Base-by-base conservation (phyloP, 2,797 vertebrate genomes). In the Diceros bicornis region DNA sequence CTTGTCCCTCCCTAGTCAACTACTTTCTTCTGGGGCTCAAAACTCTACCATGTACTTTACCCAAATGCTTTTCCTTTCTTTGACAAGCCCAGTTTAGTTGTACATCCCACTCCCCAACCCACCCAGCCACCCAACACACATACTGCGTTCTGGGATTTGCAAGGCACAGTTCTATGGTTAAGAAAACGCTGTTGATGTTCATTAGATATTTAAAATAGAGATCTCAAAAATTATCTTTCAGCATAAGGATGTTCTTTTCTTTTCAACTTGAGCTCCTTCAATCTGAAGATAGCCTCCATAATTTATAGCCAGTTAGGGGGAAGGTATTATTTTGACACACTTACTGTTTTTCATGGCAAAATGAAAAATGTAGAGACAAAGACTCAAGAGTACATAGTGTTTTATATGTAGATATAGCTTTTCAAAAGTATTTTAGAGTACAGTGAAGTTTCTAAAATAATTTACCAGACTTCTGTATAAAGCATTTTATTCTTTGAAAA, bases 281-380 rank as follows among this genome's bases (percentile, higher is more conserved):
- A 0, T 93, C 57, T 96, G 69, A 34, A 93, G 32, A 34, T 81
- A 84, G 47, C n/a, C 37, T 96, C 59, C 57, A 71, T 89, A 94
- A 86, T 94, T 91, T 68, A 86, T 64, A 93, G 52, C 41, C 47
- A 89, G 2, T 95, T 94, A 81, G 66, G 57, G 41, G 16, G 37
- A 92, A 93, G 29, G 61, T 41, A 85, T 91, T 92, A 87, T 97
- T 97, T 96, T 96, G 62, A 94, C 84, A 89, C 21, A 83, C 25
- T 71, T 90, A 79, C 75, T 86, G 17, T 97, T 90, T 95, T 93
- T 74, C 34, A 47, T 78, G 50, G 77, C 62, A 88, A 78, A 89
- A 74, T 68, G 68, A 77, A 91, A 93, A 71, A 50, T n/a, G 9
- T 37, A 68, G 11, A 64, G 71, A 87, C 71, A 79, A 55, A 96